These are phyloP conservation scores for Agriopis aurantiaria DNA, from an alignment of 2,888 invertebrate species.

Conservation along the genomic window DNA sequence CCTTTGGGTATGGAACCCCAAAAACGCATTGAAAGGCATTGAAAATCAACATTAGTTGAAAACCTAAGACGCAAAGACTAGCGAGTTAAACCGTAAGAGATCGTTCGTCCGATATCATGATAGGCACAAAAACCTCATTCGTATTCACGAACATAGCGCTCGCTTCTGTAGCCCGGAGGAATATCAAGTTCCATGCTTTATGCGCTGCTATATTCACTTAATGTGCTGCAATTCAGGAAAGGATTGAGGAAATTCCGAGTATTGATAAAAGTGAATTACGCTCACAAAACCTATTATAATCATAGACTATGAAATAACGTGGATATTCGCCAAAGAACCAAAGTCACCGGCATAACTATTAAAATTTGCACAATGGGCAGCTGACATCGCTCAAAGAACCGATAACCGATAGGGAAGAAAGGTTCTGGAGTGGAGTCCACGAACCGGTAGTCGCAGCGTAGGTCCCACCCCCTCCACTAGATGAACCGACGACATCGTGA, in stretches of 20 bases:
- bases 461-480: no score
- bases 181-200: conserved; percentile 8
- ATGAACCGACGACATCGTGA: no score
- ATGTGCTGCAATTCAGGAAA: conserved; percentile 6
- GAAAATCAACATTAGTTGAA: not conserved
- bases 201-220: conserved; percentile 17
- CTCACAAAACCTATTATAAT: not conserved
- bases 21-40: no score
- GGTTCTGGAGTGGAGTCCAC: no score
- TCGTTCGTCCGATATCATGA: conserved; percentile 30
- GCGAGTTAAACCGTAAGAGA: conserved; percentile 32
- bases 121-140: conserved; percentile 33
- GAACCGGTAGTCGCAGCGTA: no score
- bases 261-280: not conserved
- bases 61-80: conserved; percentile 28
- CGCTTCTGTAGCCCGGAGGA: conserved; percentile 11
- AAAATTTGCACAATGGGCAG: no score
- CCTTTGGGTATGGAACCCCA: no score
- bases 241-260: conserved; percentile 12
- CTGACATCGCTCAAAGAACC: no score
- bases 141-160: conserved; percentile 31
- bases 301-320: no score
- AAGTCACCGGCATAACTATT: no score
- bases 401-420: no score
- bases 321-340: no score